Base-by-base conservation (phyloP, 1,140 invertebrate species). In the Heliconius eleuchia region DNA sequence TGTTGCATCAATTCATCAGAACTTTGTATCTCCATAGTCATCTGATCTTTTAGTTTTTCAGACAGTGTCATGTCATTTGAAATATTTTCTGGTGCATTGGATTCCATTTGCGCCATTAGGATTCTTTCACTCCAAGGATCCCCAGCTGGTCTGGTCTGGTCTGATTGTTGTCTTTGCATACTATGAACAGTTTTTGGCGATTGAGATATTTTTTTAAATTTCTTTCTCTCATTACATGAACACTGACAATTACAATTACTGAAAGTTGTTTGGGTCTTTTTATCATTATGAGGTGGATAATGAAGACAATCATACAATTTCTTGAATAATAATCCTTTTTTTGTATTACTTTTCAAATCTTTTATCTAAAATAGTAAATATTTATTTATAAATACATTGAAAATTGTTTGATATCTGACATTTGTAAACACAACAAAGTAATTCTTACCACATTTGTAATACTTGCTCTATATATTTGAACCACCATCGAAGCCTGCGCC, bases 381-480 rank as follows among this genome's bases (percentile, higher is more conserved):
- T n/a, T n/a, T 27, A 66, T 30, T 27, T 66, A 16, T 16, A 66
- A 66, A 23, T 66, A 27, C 30, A 13, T 27, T 27, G 9, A 23
- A 6, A 1, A 66, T 30, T 27, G 6, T 23, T 60, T 66, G 8
- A 27, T 66, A 66, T 30, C 0, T 27, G 1, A 66, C 27, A 66
- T 30, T 30, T 13, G 30, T 39, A n/a, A 72, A 19, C 37, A n/a
- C 30, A 39, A 46, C 13, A 46, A 46, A 16, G 4, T 46, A 46
- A 19, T 72, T 81, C 80, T 80, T 86, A 94, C 92, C 83, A 87
- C 85, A 74, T 83, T 50, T n/a, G 88, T 72, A 78, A 95, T 89
- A 82, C 90, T 89, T 79, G 88, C 88, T 79, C 93, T 83, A 80
- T 95, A 95, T 16, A 95, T 76, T 55, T 93, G 87, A 42, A 93